A percentile compares a stretch with the other conserved stretches of the same genome.
These are phyloP conservation scores for Cheilosia urbana DNA, from an alignment of 2,888 invertebrate species.

Conservation along the genomic window DNA sequence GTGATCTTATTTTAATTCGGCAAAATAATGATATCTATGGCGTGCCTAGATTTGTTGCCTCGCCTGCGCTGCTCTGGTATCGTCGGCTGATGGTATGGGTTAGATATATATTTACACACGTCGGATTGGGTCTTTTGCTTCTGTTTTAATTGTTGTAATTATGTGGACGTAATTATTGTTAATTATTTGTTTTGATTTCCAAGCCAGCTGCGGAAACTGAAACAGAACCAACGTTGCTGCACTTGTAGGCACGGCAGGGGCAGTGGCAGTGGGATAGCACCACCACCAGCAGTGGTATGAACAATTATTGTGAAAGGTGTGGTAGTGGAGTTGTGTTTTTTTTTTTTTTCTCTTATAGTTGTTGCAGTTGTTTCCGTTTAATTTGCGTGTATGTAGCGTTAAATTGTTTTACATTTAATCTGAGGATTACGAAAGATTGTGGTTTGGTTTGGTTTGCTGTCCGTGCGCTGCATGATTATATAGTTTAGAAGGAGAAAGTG, in stretches of 20 bases:
- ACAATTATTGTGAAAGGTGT: slow-evolving; percentile 69
- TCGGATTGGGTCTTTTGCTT: slow-evolving; percentile 29
- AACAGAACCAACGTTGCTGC: slow-evolving; percentile 43
- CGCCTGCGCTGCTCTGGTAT: not conserved
- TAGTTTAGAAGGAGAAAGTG: slow-evolving; percentile 19
- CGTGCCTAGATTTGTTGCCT: slow-evolving; percentile 41
- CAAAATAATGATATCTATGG: slow-evolving; percentile 58
- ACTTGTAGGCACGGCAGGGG: not conserved
- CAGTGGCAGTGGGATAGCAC: not conserved
- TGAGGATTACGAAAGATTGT: slow-evolving; percentile 42
- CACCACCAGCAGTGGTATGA: not conserved
- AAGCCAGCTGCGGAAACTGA: slow-evolving; percentile 64
- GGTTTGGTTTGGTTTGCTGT: slow-evolving; percentile 23
- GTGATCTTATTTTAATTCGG: slow-evolving; percentile 69
- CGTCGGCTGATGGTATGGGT: not conserved
- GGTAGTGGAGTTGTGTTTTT: slow-evolving; percentile 40
- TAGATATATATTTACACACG: slow-evolving; percentile 4
- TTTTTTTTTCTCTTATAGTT: slow-evolving; percentile 10
- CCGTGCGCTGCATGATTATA: not conserved
- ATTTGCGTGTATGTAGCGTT: slow-evolving; percentile 52
- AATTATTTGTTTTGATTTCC: slow-evolving; percentile 74
- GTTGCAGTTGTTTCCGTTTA: slow-evolving; percentile 50
- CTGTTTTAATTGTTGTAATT: slow-evolving; percentile 73
- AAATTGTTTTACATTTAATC: slow-evolving; percentile 53
- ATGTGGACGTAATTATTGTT: slow-evolving; percentile 71